phyloP scores from a whole-genome alignment of 1,140 invertebrate species.

The Sesamia nonagrioides region DNA sequence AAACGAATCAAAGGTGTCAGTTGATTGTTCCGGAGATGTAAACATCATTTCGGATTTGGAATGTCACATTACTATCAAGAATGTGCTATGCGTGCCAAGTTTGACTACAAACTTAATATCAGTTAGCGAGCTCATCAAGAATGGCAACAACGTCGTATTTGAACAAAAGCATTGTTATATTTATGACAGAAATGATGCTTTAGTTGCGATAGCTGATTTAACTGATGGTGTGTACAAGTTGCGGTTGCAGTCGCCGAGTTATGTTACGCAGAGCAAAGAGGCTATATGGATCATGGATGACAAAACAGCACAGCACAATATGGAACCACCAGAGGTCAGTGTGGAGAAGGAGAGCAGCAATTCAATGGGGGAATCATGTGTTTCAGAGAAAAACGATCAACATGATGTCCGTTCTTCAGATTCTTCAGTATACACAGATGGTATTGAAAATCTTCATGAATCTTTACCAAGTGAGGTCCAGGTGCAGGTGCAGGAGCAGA shows the following conservation, averaged over 20 bases:
- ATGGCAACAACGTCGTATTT: conserved; percentile 43
- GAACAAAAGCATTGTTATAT: conserved; percentile 45
- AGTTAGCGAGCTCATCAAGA: conserved; percentile 50
- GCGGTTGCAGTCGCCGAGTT: conserved; percentile 42
- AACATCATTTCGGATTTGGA: conserved; percentile 26
- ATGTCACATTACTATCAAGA: conserved; percentile 33
- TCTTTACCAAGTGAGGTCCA: not conserved
- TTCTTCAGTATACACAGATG: not conserved
- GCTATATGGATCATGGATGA: conserved; percentile 19
- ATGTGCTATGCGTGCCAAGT: conserved; percentile 45
- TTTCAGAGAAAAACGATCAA: not conserved
- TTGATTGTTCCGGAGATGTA: conserved; percentile 45
- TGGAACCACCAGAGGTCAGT: not conserved
- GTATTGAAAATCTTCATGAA: not conserved
- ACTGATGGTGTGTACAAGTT: conserved; percentile 36
- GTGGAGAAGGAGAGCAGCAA: not conserved
- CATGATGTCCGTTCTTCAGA: not conserved
- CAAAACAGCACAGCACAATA: not conserved
- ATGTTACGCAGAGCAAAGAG: conserved; percentile 23
- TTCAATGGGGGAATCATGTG: not conserved
- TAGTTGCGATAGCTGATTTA: conserved; percentile 32
- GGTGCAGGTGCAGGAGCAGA: not conserved
- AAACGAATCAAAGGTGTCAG: conserved; percentile 37
- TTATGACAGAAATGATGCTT: conserved; percentile 4
- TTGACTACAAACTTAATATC: conserved; percentile 51